Evolutionary conservation across 2,113 vertebrate species (phyloP).

Genomic region (Leptobrachium ailaonicum): DNA sequence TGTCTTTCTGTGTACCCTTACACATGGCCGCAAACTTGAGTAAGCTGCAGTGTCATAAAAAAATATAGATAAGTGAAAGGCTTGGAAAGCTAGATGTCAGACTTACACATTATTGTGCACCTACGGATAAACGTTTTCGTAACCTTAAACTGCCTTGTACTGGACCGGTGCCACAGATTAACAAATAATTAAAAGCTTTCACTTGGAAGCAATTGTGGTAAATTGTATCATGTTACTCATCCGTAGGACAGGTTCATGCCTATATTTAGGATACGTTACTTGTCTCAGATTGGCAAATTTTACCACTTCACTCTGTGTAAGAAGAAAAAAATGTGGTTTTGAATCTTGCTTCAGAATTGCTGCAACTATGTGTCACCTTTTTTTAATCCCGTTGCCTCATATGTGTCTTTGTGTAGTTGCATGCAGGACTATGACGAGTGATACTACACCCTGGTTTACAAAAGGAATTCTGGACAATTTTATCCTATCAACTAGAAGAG

Average conservation of each 20-base stretch:
- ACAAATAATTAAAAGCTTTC: slow-evolving; percentile 12
- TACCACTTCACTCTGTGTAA: neutral
- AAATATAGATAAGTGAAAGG: neutral
- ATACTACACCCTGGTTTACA: too few species aligned
- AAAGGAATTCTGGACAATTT: too few species aligned
- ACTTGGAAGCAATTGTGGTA: slow-evolving; percentile 10
- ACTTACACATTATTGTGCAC: neutral
- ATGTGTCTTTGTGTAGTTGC: too few species aligned
- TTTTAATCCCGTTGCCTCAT: too few species aligned
- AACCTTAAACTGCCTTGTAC: neutral
- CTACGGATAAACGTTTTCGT: neutral
- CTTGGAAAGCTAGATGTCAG: neutral
- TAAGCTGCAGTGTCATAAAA: neutral
- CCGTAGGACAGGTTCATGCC: slow-evolving; percentile 1
- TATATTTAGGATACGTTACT: slow-evolving; percentile 18
- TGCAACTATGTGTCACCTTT: too few species aligned
- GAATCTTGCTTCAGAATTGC: neutral
- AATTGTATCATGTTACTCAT: slow-evolving; percentile 14
- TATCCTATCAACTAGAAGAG: too few species aligned
- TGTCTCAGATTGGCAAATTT: neutral
- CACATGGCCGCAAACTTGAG: too few species aligned
- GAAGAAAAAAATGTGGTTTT: neutral
- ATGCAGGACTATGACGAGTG: too few species aligned
- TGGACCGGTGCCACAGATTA: neutral
- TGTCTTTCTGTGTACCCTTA: too few species aligned